Evolutionary conservation across 2,888 invertebrate genomes (phyloP).

Genomic region (Trissolcus brochymenae): DNA sequence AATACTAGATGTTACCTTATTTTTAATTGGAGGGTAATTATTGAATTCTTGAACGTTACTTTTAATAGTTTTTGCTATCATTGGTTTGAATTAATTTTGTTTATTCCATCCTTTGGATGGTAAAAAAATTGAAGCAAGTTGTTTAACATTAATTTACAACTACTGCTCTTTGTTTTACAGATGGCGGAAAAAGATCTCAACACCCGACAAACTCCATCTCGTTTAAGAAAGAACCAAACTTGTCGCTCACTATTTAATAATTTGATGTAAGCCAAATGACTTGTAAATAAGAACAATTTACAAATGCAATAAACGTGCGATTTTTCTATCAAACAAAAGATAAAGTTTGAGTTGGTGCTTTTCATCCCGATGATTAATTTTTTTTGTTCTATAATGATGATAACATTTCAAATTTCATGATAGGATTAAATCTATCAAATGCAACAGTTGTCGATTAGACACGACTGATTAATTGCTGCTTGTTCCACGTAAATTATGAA

Average conservation of each 20-base stretch:
- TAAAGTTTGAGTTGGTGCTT: background rate
- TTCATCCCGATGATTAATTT: background rate
- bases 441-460: slow-evolving; percentile 40
- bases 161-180: too few species aligned
- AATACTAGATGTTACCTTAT: too few species aligned
- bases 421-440: slow-evolving; percentile 18
- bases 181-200: too few species aligned
- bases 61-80: too few species aligned
- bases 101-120: too few species aligned
- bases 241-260: slow-evolving; percentile 31
- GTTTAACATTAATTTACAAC: too few species aligned
- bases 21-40: slow-evolving; percentile 12
- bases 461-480: slow-evolving; percentile 27
- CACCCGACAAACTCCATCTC: too few species aligned
- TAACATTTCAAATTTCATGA: background rate
- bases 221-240: too few species aligned
- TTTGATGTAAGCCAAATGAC: slow-evolving; percentile 22
- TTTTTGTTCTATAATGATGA: too few species aligned
- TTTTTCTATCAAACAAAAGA: slow-evolving; percentile 22
- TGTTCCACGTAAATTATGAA: slow-evolving; percentile 15
- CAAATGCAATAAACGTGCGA: slow-evolving; percentile 32
- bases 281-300: slow-evolving; percentile 43
- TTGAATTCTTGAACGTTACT: too few species aligned
- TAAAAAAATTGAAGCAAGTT: too few species aligned
- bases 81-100: too few species aligned